Base-by-base conservation (phyloP, 1,140 invertebrate species). In the Drosophila kanapiae region DNA sequence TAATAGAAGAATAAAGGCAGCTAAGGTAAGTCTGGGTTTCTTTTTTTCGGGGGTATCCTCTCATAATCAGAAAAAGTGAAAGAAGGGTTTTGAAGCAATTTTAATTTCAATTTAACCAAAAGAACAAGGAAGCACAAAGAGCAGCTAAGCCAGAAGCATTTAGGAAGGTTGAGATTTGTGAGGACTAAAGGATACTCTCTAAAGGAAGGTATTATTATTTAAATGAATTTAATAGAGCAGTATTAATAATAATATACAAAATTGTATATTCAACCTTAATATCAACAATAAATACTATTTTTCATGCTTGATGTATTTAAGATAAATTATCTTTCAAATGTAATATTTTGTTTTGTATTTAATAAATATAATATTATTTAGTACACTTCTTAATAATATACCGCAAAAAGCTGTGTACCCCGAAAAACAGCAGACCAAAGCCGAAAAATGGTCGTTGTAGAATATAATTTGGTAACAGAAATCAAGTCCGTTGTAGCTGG, bases 81-180 rank as follows among this genome's bases (percentile, higher is more conserved):
- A 33, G 29, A 23, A 67, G 48, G 51, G 80, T 62, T 81, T 81
- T 80, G 60, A 60, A 78, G 51, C 62, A 59, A 86, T 86, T 82
- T 86, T 82, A 86, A 85, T 85, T 86, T 85, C 62, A 86, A 68
- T 82, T 79, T 79, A 43, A 14, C n/a, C 42, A 43, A 60, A 49
- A 23, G 16, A 61, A 65, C 62, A 61, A 35, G 29, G 2, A 23
- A 23, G 9, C 56, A 16, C 7, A 6, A 37, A 54, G 8, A 56
- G 53, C 49, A 58, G 37, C 47, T 42, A 80, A 40, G 33, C 65
- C 10, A 35, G 23, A 29, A 33, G 37, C 13, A 38, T 7, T 27
- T 11, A 56, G 5, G 9, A 10, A 4, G 8, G 0, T 0, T 9
- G 13, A n/a, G 6, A n/a, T n/a, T 2, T 1, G 9, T n/a, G 4